Conservation (phyloP, 2,888 invertebrate species). For the Nebria salina region DNA sequence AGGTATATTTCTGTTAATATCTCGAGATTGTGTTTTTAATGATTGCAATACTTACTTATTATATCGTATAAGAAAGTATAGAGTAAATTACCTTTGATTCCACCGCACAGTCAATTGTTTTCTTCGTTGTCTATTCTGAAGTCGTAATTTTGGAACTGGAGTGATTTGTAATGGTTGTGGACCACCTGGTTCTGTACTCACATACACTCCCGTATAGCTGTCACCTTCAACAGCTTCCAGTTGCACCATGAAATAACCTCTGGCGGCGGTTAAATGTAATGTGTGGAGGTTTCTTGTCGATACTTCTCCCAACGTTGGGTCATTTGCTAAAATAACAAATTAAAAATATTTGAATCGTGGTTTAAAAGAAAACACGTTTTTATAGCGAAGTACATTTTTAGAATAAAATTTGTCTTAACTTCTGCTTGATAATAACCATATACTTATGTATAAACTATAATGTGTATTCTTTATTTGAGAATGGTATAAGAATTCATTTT, state of each 20-base stretch:
- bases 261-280: slow-evolving; percentile 48
- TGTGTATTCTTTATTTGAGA: no score
- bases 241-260: slow-evolving; percentile 51
- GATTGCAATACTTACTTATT: not conserved
- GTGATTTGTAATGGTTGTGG: slow-evolving; percentile 56
- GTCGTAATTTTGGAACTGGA: slow-evolving; percentile 52
- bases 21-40: no score
- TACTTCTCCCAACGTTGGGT: slow-evolving; percentile 8
- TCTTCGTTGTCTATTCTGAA: slow-evolving; percentile 55
- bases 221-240: slow-evolving; percentile 52
- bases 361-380: not conserved
- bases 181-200: slow-evolving; percentile 59
- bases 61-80: not conserved
- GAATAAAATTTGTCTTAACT: not conserved
- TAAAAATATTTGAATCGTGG: not conserved
- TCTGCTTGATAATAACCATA: not conserved
- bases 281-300: slow-evolving; percentile 50
- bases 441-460: not conserved
- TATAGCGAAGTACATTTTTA: not conserved
- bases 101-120: slow-evolving; percentile 57
- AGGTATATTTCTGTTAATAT: no score
- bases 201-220: slow-evolving; percentile 58
- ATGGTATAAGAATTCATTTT: not conserved
- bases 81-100: slow-evolving; percentile 57
- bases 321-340: slow-evolving; percentile 2